Percentiles rank a stretch among this genome's conserved stretches.
Evolutionary conservation across 1,140 invertebrate genomes (phyloP).

Genomic region (Diorhabda carinulata): DNA sequence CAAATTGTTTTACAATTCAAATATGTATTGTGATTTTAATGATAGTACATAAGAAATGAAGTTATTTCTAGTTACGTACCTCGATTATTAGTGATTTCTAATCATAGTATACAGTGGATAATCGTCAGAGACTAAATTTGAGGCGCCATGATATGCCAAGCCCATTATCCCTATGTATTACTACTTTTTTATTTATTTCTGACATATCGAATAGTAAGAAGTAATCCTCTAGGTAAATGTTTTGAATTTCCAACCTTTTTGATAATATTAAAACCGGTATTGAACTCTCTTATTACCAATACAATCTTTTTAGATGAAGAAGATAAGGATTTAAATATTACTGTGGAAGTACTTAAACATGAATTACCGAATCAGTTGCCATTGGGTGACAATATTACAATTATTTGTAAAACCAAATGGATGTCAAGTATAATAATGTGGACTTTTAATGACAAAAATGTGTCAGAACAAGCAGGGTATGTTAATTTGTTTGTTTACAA

Average conservation of each 20-base stretch:
- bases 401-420: conserved; percentile 48
- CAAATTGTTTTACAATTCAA: conserved; percentile 33
- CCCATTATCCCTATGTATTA: conserved; percentile 41
- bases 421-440: conserved; percentile 46
- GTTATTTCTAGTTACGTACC: conserved; percentile 23
- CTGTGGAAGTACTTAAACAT: conserved; percentile 39
- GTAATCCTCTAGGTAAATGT: conserved; percentile 36
- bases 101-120: conserved; percentile 27
- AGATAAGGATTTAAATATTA: conserved; percentile 34
- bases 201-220: conserved; percentile 30
- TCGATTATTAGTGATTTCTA: conserved; percentile 32
- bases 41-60: conserved; percentile 36
- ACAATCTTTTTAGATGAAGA: conserved; percentile 28
- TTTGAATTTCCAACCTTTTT: conserved; percentile 5
- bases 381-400: conserved; percentile 48
- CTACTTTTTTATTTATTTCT: conserved; percentile 37
- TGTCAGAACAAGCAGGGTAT: conserved; percentile 47
- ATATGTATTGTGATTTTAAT: conserved; percentile 33
- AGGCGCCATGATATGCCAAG: conserved; percentile 46
- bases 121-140: conserved; percentile 27
- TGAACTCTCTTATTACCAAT: neutral
- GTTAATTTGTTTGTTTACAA: conserved; percentile 10
- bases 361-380: conserved; percentile 37
- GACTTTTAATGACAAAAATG: conserved; percentile 49
- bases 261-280: conserved; percentile 6